These are phyloP conservation scores for Apis florea DNA, from an alignment of 1,140 invertebrate genomes.

Conservation along the genomic window DNA sequence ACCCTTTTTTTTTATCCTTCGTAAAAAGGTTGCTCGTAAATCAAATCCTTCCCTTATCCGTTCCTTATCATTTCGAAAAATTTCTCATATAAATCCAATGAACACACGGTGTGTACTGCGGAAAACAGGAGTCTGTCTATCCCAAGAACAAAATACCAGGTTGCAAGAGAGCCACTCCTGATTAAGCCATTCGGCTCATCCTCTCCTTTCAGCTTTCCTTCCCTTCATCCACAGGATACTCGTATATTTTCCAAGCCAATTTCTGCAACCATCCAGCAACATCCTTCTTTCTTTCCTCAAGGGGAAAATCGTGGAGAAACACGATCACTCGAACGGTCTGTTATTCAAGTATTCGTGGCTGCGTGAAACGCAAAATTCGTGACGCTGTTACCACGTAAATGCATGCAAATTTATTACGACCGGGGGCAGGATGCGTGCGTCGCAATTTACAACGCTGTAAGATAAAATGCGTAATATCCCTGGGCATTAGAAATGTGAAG, in stretches of 20 bases:
- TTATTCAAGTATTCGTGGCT: background rate
- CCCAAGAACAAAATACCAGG: background rate
- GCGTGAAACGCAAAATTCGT: slow-evolving; percentile 22
- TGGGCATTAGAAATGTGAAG: slow-evolving; percentile 40
- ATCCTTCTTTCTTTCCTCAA: background rate
- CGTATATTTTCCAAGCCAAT: background rate
- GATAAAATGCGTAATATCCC: slow-evolving; percentile 34
- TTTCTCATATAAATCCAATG: background rate
- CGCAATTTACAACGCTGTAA: slow-evolving; percentile 19
- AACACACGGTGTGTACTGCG: background rate
- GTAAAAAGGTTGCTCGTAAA: background rate
- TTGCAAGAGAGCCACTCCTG: background rate
- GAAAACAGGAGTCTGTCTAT: background rate
- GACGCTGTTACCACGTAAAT: slow-evolving; percentile 7
- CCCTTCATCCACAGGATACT: background rate
- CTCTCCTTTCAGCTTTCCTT: background rate
- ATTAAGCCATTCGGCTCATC: slow-evolving; percentile 2
- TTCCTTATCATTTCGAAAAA: background rate
- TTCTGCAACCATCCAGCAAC: background rate
- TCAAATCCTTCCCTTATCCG: background rate
- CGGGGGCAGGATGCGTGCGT: background rate
- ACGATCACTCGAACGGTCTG: background rate
- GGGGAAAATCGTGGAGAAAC: background rate
- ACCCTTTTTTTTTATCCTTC: background rate
- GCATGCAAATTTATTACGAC: slow-evolving; percentile 30